Base-by-base conservation (phyloP, 2,113 vertebrate genomes). In the Labeo rohita region DNA sequence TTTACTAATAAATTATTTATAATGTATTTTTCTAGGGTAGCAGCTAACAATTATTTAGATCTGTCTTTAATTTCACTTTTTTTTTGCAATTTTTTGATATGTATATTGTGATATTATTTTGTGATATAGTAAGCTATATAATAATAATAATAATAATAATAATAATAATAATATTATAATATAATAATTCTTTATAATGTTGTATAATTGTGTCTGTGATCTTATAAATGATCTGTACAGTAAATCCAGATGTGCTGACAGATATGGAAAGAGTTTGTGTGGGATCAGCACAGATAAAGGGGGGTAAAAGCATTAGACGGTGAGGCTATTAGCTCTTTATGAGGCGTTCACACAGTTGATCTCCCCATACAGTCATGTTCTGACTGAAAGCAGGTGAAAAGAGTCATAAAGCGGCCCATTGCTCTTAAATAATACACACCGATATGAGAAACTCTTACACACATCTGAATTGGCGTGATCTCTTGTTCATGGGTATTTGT, bases 381-480 rank as follows among this genome's bases (percentile, higher is more conserved):
- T 15, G 56, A 47, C 11, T 23, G 6, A 80, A 47, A 12, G 3
- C 18, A 4, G 16, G 21, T 2, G 54, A 61, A 28, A 79, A 11
- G 39, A 73, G 21, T 49, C 45, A 0, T 47, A 80, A 23, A 80
- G 10, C n/a, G 3, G 12, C 39, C n/a, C 39, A 47, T 5, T 47
- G 78, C 56, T 45, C 56, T 80, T 65, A 28, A 63, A 80, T 80
- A 49, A 74, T 23, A 74, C 11, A 74, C 72, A 13, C 72, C 12
- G 5, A 74, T 47, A 45, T 47, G 70, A 73, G 21, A 47, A n/a
- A 49, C 70, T 73, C 70, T 43, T 73, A 11, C 34, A 18, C 13
- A 12, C 4, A 11, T 16, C 3, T 76, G 49, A 52, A 34, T 11
- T 12, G 4, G 13, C 1, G n/a, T 8, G 49, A 76, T 52, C 12